Base-by-base conservation (phyloP, 2,113 vertebrate species). In the Callithrix jacchus region DNA sequence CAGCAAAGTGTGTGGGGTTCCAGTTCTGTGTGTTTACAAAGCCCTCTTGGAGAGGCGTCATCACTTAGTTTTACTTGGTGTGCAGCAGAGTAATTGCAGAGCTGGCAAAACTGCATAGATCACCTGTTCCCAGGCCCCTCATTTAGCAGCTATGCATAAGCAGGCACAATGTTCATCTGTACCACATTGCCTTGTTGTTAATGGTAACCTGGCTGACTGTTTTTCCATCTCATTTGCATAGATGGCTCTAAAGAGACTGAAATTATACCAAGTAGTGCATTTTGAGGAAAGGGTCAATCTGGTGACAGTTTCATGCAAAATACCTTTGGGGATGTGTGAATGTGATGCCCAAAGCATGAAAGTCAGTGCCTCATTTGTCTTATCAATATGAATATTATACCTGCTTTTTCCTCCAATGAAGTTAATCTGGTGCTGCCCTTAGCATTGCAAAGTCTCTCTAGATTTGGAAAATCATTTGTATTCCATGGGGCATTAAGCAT, bases 141-240 rank as follows among this genome's bases (percentile, higher is more conserved):
- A 1, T 27, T 87, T 23, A 71, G 94, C 64, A 91, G 64, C 71
- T 77, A 32, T 47, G 52, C 8, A 0, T 61, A 32, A 68, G 74
- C 13, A 32, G 93, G 68, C 42, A 49, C 1, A 30, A 11, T 1
- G 0, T 1, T 20, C 5, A 6, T 14, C 42, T 17, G 52, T 2
- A 10, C n/a, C 0, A 0, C 1, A 1, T 85, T 0, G 0, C 18
- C 52, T 82, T 10, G 2, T 21, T 32, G 2, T 37, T 82, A 20
- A 5, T 20, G 6, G 89, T 10, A 71, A 88, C 82, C 77, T 81
- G 82, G 66, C 70, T 20, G 23, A 2, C 83, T 93, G 20, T 23
- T 70, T 83, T 40, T 18, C 54, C 47, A 45, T 88, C 49, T 93
- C 45, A 73, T 95, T 91, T 97, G 49, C 66, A 82, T 30, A 40